Evolutionary conservation across 2,797 vertebrate species (phyloP), one percentile per base, ranked within the genome.

Genomic region (Rhinatrema bivittatum): DNA sequence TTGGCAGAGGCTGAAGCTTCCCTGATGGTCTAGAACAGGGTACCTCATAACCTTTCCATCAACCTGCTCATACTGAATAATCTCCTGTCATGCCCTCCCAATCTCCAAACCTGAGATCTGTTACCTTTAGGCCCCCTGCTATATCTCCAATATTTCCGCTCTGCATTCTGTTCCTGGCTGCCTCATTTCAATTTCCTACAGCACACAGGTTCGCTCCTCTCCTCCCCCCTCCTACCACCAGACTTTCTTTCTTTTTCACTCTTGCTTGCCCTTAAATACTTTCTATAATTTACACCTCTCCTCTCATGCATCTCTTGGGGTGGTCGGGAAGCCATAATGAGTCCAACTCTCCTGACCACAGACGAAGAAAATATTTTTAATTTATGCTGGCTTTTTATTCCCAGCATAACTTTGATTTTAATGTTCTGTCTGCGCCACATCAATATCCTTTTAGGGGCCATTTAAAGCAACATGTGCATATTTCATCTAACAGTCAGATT

Each of bases 401-500:
- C 25, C 27, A 32, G 52, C 45, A 67, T 70, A 61, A 75, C 67
- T 73, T 69, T 65, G n/a, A 60, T 65, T 69, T 73, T 73, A 70
- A 62, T 63, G 53, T 25, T 53, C 40, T 26, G 37, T 31, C 31
- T 54, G 36, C 7, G 40, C 34, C 20, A 32, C 58, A 66, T 71
- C 66, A 62, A 65, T 57, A 67, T 60, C 33, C 32, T 62, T 68
- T 70, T 51, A 50, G 42, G 43, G 49, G 29, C 21, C 32, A 32
- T 28, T 43, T 45, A 49, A 62, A 70, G 56, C 38, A 55, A 57
- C 65, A 64, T 48, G 28, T 32, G 58, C 59, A 54, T 58, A 39
- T 62, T 70, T 70, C 22, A 60, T 56, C 43, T 42, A 11, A n/a
- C 4, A 22, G 56, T 29, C 42, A 66, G 49, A 10, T 18, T 20